Evolutionary conservation across 2,797 vertebrate species (phyloP).

Genomic region (Sciurus carolinensis): DNA sequence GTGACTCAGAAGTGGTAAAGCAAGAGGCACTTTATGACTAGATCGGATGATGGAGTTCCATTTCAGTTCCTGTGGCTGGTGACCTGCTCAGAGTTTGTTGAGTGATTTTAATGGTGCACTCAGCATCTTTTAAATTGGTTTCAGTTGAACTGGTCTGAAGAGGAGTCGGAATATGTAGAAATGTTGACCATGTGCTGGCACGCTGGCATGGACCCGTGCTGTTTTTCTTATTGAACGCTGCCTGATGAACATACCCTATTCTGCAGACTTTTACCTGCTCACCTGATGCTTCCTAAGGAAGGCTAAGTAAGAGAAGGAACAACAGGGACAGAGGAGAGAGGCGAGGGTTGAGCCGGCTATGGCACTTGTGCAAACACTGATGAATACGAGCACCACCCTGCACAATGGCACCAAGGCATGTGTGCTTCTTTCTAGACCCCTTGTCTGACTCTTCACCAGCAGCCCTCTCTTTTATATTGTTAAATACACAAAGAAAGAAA

Average conservation of each 20-base stretch:
- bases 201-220: not conserved
- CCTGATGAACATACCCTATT: not conserved
- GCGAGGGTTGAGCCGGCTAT: not conserved
- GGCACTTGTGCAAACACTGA: not conserved
- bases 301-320: constrained; percentile 23
- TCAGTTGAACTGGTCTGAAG: constrained; percentile 19
- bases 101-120: constrained; percentile 5
- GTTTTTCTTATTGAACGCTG: not conserved
- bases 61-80: not conserved
- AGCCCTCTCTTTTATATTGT: not conserved
- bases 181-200: not conserved
- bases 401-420: not conserved
- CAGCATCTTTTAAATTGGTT: not conserved
- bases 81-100: not conserved
- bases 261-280: not conserved
- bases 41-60: not conserved
- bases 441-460: not conserved
- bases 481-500: constrained; percentile 8
- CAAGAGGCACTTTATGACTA: not conserved
- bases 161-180: constrained; percentile 3
- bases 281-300: not conserved
- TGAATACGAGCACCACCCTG: not conserved
- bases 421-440: not conserved
- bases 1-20: constrained; percentile 6
- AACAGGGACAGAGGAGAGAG: not conserved